Conservation (phyloP, 2,797 vertebrate species). For the Peromyscus attwateri region DNA sequence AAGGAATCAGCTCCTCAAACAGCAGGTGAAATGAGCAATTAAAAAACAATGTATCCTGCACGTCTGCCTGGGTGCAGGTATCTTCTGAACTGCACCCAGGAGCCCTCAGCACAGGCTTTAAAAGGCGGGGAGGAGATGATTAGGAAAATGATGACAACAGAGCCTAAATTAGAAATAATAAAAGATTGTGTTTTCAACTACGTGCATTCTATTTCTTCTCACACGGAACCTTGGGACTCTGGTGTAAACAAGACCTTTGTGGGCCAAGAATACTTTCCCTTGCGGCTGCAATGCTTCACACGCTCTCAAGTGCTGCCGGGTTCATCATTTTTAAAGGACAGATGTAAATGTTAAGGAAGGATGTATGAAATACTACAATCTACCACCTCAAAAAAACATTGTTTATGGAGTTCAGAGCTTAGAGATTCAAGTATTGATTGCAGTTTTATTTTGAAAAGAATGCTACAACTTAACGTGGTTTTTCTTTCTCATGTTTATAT, state of each 20-base stretch:
- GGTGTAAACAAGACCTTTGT: conserved; percentile 76
- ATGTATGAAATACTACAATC: conserved; percentile 82
- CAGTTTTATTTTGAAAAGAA: conserved; percentile 88
- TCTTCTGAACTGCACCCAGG: neutral
- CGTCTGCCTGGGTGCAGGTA: neutral
- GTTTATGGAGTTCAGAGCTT: conserved; percentile 86
- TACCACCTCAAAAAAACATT: conserved; percentile 84
- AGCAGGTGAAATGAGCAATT: conserved; percentile 58
- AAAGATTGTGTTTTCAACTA: conserved; percentile 54
- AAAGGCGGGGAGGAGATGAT: conserved; percentile 59
- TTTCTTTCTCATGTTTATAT: conserved; percentile 92
- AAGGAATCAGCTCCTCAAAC: conserved; percentile 73
- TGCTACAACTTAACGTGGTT: conserved; percentile 89
- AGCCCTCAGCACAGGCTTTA: conserved; percentile 53
- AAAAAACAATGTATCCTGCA: neutral
- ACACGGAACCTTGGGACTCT: conserved; percentile 73
- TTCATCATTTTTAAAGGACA: conserved; percentile 71
- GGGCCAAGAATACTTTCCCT: conserved; percentile 72
- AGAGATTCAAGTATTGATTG: conserved; percentile 88
- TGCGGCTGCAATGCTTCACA: conserved; percentile 68
- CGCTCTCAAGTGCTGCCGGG: conserved; percentile 58
- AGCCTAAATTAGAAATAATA: conserved; percentile 81
- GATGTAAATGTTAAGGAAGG: conserved; percentile 68
- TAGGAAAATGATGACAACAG: neutral
- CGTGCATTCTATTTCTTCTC: conserved; percentile 40